Evolutionary conservation across 2,888 invertebrate species (phyloP).

Genomic region (Tachina lurida): DNA sequence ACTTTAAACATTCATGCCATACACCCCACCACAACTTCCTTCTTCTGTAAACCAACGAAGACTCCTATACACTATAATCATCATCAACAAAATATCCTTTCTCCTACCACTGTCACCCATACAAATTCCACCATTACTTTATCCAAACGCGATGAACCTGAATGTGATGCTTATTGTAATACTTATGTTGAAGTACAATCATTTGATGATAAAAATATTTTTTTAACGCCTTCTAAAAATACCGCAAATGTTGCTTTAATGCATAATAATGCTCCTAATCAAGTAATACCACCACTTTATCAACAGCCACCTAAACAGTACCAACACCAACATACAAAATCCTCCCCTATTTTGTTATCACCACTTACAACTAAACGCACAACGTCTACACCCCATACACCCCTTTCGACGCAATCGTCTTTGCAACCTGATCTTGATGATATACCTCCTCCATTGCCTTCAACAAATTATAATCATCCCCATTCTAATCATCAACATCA

Average conservation of each 20-base stretch:
- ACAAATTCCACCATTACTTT: constrained; percentile 74
- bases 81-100: constrained; percentile 70
- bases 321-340: constrained; percentile 70
- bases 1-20: constrained; percentile 39
- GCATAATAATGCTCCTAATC: constrained; percentile 68
- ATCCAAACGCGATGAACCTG: constrained; percentile 74
- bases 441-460: constrained; percentile 70
- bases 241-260: constrained; percentile 74
- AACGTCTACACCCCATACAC: constrained; percentile 64
- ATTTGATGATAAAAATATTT: constrained; percentile 57
- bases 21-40: constrained; percentile 25
- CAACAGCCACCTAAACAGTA: constrained; percentile 67
- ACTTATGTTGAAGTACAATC: constrained; percentile 78
- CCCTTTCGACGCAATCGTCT: constrained; percentile 38
- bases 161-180: constrained; percentile 77
- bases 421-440: constrained; percentile 55
- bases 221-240: constrained; percentile 79
- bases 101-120: constrained; percentile 66
- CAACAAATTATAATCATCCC: constrained; percentile 67
- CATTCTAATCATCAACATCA: constrained; percentile 68
- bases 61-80: constrained; percentile 58
- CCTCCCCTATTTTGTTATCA: constrained; percentile 71
- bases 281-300: constrained; percentile 66
- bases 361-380: constrained; percentile 69
- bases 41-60: constrained; percentile 46